Base-by-base conservation (phyloP, 2,888 invertebrate species). In the Camptogramma bilineatum region DNA sequence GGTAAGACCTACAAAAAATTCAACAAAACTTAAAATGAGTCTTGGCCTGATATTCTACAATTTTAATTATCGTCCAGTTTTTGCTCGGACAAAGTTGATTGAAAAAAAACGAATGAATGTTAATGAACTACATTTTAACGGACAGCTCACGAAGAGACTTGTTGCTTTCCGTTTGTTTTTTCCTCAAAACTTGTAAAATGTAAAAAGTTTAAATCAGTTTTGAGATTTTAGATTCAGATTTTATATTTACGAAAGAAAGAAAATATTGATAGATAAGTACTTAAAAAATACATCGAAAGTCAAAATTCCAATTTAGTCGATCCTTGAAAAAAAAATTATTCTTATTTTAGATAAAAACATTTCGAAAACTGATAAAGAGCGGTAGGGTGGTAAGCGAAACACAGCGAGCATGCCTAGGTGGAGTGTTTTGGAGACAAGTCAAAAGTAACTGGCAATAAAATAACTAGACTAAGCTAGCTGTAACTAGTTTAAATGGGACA, bases 401-500 rank as follows among this genome's bases (percentile, higher is more conserved):
- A 77, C 76, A 78, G 84, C 81, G 82, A 86, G 84, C 85, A 88
- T 84, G 90, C 91, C 88, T 89, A 86, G 83, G 82, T 71, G 81
- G 84, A 87, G 85, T 86, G 85, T 85, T 81, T 80, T 85, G 83
- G 81, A 81, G 81, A 83, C 82, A 84, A 85, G 86, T 87, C 81
- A 83, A 64, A 64, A 88, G 81, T 88, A 86, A 88, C 83, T 87
- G 91, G 92, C 92, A 91, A 91, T 91, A 91, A 90, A 85, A 75
- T 89, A 87, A 87, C 73, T 90, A 90, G 85, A 52, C 18, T 90
- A 90, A 90, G 84, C 64, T 91, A 90, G 83, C 28, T 69, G 76
- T 86, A 88, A 83, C 66, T 72, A 90, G 87, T 80, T 72, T 86
- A 80, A 52, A 74, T 77, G 85, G 89, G 87, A 86, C 90, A 91